These are phyloP conservation scores for Eulemur mongoz DNA, from an alignment of 2,797 vertebrate species.

Conservation along the genomic window DNA sequence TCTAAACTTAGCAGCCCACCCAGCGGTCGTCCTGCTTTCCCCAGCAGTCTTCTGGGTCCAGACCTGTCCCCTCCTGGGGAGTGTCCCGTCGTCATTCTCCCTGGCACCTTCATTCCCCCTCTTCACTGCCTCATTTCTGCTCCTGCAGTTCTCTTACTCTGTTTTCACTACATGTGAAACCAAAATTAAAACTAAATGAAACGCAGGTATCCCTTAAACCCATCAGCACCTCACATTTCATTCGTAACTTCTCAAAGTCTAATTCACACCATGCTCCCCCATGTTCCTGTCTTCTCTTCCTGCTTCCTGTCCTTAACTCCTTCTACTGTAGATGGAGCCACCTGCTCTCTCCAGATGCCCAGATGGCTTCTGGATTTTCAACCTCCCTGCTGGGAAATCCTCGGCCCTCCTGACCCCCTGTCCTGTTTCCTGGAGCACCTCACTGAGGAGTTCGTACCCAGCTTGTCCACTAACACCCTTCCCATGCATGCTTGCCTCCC, in stretches of 20 bases:
- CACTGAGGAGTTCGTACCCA: neutral
- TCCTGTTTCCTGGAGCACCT: neutral
- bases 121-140: no score
- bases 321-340: no score
- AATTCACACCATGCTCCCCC: neutral
- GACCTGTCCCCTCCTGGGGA: neutral
- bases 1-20: neutral
- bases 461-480: neutral
- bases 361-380: neutral
- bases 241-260: neutral
- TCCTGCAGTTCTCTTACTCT: neutral
- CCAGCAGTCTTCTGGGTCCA: no score
- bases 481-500: fast-evolving
- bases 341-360: neutral
- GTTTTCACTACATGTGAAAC: neutral
- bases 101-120: no score
- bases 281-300: no score
- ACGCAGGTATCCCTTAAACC: neutral
- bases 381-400: fast-evolving
- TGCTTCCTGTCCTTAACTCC: no score
- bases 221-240: neutral
- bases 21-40: fast-evolving
- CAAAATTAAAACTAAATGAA: neutral
- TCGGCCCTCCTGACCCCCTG: fast-evolving
- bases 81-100: fast-evolving